Evolutionary conservation across 92 coral and sea anemone species (phyloP), one percentile per base, ranked within the genome.

Genomic region (Pocillopora meandrina): DNA sequence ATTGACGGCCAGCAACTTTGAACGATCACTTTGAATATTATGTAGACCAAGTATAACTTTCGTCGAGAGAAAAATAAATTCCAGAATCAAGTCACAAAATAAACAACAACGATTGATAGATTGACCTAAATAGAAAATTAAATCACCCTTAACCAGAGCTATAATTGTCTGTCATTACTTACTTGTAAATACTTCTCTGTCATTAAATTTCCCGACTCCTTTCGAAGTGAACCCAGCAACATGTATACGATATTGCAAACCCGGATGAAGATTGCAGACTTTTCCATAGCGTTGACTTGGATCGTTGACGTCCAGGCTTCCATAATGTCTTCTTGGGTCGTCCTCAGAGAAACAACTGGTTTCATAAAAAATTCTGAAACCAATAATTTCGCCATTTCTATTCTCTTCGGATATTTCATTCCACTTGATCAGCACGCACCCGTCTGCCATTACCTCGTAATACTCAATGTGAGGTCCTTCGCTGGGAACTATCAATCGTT

Each of bases 331-430:
- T 0, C 18, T 17, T 26, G 70, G 81, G 36, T 58, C 21, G 13
- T 58, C 66, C 18, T 76, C 66, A 9, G 47, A 10, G 23, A 7
- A 9, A 57, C 81, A 77, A 16, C 18, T 56, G 2, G 70, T 61
- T 9, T 35, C 58, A 17, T 77, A 77, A 10, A 12, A 35, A n/a
- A 77, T 61, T 35, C 3, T 77, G 61, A 90, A 92, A 1, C 95
- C 95, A 6, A 86, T 71, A 23, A 94, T 71, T 1, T 85, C 71
- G 12, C 98, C 98, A 63, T 92, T 90, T 23, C 76, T 77, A 33
- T 86, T 75, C 2, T 83, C 58, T 33, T 87, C 75, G 0, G 95
- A 89, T 11, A 92, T 84, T 61, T 20, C 79, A 14, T 86, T 67
- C 95, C 95, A 94, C 13, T 15, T 42, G 36, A 92, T 81, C 5